These are phyloP conservation scores for Rynchops niger DNA, from an alignment of 2,113 vertebrate genomes.

Conservation along the genomic window DNA sequence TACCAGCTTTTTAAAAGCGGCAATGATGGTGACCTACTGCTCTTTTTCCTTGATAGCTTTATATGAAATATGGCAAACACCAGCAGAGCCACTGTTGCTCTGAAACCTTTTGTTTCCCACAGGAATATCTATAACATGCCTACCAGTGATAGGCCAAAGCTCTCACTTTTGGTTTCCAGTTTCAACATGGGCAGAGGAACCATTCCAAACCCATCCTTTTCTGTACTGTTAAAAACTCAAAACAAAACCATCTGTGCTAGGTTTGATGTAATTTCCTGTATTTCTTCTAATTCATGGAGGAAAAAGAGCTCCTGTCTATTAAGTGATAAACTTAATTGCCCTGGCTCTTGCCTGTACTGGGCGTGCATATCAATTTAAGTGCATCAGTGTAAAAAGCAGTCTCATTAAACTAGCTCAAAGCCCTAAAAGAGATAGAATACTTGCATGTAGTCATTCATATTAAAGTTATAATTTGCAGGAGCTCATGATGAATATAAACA, in stretches of 20 bases:
- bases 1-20: background rate
- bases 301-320: background rate
- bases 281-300: background rate
- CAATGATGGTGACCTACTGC: background rate
- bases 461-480: background rate
- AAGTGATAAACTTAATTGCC: background rate
- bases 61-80: background rate
- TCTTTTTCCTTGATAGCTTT: background rate
- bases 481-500: background rate
- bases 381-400: slow-evolving; percentile 10
- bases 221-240: background rate
- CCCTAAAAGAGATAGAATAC: background rate
- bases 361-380: background rate
- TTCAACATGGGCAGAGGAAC: background rate
- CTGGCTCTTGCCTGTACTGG: background rate
- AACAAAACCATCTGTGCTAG: background rate
- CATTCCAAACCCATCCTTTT: background rate
- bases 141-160: background rate
- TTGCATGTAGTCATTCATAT: background rate
- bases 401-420: background rate
- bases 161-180: background rate
- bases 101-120: background rate
- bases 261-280: background rate
- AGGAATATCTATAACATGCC: background rate
- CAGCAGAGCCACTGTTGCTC: background rate